Evolutionary conservation across 92 coral and sea anemone genomes (phyloP).

Genomic region (Virgularia gustaviana): DNA sequence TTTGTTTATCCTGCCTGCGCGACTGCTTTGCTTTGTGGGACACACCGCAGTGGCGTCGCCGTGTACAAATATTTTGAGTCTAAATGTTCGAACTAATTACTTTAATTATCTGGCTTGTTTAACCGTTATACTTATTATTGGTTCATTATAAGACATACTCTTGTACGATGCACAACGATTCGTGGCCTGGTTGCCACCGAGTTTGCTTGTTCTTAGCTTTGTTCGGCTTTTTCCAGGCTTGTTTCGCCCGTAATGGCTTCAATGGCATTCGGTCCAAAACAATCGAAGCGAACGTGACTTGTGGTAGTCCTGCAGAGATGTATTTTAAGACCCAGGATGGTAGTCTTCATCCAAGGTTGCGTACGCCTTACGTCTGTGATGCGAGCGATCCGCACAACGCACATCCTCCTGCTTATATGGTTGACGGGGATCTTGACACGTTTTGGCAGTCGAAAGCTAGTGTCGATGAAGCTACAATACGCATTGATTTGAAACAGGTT

Average conservation of each 20-base stretch:
- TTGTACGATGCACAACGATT: no score
- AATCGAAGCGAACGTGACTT: constrained; percentile 66
- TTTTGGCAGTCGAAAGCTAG: constrained; percentile 81
- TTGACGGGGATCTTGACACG: constrained; percentile 64
- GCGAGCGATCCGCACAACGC: constrained; percentile 63
- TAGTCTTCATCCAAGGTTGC: constrained; percentile 21
- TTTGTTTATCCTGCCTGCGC: no score
- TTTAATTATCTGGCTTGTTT: background rate
- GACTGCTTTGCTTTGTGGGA: no score
- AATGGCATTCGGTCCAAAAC: constrained; percentile 55
- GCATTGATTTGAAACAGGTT: constrained; percentile 54
- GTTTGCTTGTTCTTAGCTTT: background rate
- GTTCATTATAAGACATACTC: no score
- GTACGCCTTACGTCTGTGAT: constrained; percentile 58
- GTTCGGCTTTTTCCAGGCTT: background rate
- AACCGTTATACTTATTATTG: no score
- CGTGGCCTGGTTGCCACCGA: background rate
- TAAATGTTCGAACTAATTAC: background rate
- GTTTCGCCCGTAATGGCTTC: constrained; percentile 18
- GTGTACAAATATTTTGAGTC: no score
- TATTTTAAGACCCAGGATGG: constrained; percentile 65
- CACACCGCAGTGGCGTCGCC: no score
- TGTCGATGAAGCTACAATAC: constrained; percentile 57
- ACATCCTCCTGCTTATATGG: constrained; percentile 64
- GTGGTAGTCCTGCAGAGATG: constrained; percentile 75